Percentiles rank a stretch among this genome's conserved stretches.
Evolutionary conservation across 2,113 vertebrate species (phyloP).

Genomic region (Telmatochromis sp.): DNA sequence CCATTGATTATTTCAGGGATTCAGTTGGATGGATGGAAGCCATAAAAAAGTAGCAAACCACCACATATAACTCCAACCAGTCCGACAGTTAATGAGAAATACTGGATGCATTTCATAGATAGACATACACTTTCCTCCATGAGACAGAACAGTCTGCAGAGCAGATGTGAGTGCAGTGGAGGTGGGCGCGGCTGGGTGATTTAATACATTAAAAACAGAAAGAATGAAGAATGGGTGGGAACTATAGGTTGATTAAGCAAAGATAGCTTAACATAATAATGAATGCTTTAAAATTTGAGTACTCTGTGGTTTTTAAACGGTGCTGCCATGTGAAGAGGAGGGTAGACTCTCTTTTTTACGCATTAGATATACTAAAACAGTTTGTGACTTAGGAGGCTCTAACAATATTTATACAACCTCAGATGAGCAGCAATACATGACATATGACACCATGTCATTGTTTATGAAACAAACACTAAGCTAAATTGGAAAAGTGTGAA

Average conservation of each 20-base stretch:
- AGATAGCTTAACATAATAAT: neutral
- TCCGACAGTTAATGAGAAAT: conserved; percentile 62
- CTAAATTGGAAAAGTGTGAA: neutral
- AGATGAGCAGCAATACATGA: neutral
- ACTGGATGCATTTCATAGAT: conserved; percentile 41
- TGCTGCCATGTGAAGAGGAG: rapidly evolving
- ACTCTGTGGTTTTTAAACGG: rapidly evolving
- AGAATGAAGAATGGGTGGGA: neutral
- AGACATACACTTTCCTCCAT: neutral
- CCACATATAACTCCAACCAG: conserved; percentile 50
- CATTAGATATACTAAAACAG: neutral
- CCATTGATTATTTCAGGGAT: conserved; percentile 59
- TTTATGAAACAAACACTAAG: neutral
- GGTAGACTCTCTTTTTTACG: rapidly evolving
- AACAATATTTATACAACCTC: neutral
- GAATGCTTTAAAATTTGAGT: neutral
- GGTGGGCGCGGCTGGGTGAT: neutral
- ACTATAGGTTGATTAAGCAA: neutral
- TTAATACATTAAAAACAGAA: neutral
- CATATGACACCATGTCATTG: neutral
- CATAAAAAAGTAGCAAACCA: conserved; percentile 53
- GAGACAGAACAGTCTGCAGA: neutral
- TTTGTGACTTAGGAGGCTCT: neutral
- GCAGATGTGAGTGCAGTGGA: neutral
- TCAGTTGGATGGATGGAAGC: conserved; percentile 45